phyloP scores from a whole-genome alignment of 2,113 vertebrate genomes.

The Poeciliopsis retropinna region DNA sequence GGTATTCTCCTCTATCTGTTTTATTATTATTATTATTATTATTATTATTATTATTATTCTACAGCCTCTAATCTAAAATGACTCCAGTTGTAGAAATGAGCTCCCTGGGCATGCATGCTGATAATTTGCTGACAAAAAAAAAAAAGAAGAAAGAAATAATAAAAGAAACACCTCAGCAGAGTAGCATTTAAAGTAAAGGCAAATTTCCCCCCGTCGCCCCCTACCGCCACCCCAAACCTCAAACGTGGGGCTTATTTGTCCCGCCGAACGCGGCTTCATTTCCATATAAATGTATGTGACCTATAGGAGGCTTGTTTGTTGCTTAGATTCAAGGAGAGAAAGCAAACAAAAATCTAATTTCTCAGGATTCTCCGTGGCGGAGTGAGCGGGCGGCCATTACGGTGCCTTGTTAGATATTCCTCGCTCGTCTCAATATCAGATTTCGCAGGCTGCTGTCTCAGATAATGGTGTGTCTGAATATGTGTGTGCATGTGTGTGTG shows the following conservation, averaged over 20 bases:
- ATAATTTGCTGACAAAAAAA: constrained; percentile 40
- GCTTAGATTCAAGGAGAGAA: constrained; percentile 41
- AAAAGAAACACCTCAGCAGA: constrained; percentile 39
- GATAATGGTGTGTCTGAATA: constrained; percentile 5
- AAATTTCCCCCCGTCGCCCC: constrained; percentile 20
- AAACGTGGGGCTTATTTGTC: constrained; percentile 59
- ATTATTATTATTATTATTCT: constrained; percentile 19
- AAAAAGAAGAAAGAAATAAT: constrained; percentile 1
- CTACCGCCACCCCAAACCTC: not conserved
- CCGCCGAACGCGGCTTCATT: constrained; percentile 52
- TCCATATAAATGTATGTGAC: constrained; percentile 69
- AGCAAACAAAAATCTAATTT: constrained; percentile 58
- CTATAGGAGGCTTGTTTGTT: constrained; percentile 50
- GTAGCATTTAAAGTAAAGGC: constrained; percentile 44
- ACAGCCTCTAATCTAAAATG: constrained; percentile 60
- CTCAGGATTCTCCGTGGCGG: constrained; percentile 22
- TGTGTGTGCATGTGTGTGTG: not conserved
- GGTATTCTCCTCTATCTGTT: constrained; percentile 47
- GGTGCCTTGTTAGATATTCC: constrained; percentile 29
- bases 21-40: not conserved
- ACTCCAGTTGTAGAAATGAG: constrained; percentile 52
- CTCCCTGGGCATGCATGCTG: constrained; percentile 17
- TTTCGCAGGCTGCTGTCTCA: constrained; percentile 33
- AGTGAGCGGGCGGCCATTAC: constrained; percentile 14
- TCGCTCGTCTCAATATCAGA: constrained; percentile 42